These are phyloP conservation scores for Callithrix jacchus DNA, from an alignment of 2,113 vertebrate species.

Conservation along the genomic window DNA sequence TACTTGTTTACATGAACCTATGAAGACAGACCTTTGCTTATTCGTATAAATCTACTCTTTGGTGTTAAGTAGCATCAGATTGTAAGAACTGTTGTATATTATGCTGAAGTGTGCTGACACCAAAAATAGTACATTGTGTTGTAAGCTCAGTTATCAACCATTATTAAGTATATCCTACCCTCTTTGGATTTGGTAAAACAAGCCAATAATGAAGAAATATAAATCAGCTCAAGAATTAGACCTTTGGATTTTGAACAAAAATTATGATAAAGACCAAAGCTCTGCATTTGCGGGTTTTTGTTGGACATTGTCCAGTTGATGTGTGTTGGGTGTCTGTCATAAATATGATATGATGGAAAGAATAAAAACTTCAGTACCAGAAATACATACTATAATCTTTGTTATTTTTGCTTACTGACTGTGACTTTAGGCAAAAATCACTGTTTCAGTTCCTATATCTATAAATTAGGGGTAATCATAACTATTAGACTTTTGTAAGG, in stretches of 20 bases:
- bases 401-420: background rate
- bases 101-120: background rate
- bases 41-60: background rate
- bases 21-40: background rate
- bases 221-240: background rate
- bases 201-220: background rate
- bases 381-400: background rate
- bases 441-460: conserved; percentile 10
- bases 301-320: background rate
- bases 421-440: background rate
- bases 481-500: background rate
- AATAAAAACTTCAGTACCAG: background rate
- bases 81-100: conserved; percentile 17
- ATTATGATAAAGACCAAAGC: background rate
- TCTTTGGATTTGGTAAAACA: background rate
- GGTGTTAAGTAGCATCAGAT: background rate
- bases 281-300: background rate
- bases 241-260: conserved; percentile 19
- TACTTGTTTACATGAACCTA: background rate
- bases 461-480: background rate
- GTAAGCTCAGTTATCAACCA: background rate
- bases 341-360: background rate
- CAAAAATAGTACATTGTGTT: background rate
- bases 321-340: background rate
- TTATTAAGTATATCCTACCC: background rate